phyloP scores from a whole-genome alignment of 2,797 vertebrate species.

The Clarias laeviceps region DNA sequence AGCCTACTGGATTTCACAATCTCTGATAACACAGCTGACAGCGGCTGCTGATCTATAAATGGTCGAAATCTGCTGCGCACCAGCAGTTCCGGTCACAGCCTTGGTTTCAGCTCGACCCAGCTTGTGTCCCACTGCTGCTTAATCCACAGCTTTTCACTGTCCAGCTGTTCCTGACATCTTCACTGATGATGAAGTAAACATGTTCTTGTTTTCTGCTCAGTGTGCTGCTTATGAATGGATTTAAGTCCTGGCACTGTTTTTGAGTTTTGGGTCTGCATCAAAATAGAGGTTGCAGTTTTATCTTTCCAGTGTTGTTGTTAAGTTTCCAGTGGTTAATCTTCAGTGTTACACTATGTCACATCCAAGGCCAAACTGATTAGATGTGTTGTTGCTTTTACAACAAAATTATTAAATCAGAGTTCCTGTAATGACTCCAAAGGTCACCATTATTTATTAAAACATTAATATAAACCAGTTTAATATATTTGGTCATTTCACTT shows the following conservation, averaged over 20 bases:
- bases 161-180: conserved; percentile 34
- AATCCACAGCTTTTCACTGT: neutral
- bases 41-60: neutral
- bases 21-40: conserved; percentile 20
- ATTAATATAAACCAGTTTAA: neutral
- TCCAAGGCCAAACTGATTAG: neutral
- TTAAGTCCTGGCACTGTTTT: neutral
- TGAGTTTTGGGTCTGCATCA: neutral
- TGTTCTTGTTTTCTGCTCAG: neutral
- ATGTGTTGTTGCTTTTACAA: neutral
- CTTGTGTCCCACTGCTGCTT: neutral
- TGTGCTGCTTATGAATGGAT: conserved; percentile 11
- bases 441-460: neutral
- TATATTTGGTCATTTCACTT: no score
- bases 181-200: conserved; percentile 24
- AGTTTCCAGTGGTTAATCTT: neutral
- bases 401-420: neutral
- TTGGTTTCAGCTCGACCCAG: conserved; percentile 3
- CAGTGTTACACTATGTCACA: neutral
- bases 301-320: no score
- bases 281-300: neutral
- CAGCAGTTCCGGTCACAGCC: neutral
- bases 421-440: neutral
- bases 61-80: neutral
- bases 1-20: conserved; percentile 39